Evolutionary conservation across 2,113 vertebrate species (phyloP).

Genomic region (Albula goreensis): DNA sequence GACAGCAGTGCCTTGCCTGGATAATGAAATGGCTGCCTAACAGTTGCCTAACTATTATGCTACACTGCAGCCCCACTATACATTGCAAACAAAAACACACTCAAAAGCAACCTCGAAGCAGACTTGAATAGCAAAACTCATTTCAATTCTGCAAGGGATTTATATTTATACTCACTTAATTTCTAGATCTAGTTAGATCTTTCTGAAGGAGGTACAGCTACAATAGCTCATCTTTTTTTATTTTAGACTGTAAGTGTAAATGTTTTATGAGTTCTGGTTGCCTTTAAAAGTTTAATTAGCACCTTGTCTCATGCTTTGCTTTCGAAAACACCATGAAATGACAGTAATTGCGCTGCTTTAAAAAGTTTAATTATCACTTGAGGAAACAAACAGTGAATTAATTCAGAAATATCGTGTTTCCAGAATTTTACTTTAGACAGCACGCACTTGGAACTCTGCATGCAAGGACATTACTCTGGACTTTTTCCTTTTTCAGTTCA

Average conservation of each 20-base stretch:
- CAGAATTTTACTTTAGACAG: too few species aligned
- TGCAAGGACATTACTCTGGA: background rate
- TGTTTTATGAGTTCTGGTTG: background rate
- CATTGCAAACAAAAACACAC: too few species aligned
- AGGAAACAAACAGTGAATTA: constrained; percentile 7
- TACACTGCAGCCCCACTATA: too few species aligned
- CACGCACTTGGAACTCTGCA: background rate
- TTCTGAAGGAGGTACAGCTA: too few species aligned
- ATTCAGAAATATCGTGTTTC: background rate
- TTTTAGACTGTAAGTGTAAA: background rate
- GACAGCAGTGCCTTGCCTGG: too few species aligned
- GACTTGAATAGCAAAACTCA: too few species aligned
- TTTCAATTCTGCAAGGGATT: too few species aligned
- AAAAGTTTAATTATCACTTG: background rate
- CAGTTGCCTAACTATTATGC: too few species aligned
- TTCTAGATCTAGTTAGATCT: too few species aligned
- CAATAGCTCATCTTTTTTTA: background rate
- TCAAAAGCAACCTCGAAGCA: too few species aligned
- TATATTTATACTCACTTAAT: too few species aligned
- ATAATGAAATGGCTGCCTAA: too few species aligned
- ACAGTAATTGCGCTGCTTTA: background rate
- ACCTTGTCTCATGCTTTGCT: background rate
- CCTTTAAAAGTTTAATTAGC: background rate
- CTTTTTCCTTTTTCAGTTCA: background rate
- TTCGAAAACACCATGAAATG: background rate